Conservation (phyloP, 2,888 invertebrate species). For the Cephus runcator region DNA sequence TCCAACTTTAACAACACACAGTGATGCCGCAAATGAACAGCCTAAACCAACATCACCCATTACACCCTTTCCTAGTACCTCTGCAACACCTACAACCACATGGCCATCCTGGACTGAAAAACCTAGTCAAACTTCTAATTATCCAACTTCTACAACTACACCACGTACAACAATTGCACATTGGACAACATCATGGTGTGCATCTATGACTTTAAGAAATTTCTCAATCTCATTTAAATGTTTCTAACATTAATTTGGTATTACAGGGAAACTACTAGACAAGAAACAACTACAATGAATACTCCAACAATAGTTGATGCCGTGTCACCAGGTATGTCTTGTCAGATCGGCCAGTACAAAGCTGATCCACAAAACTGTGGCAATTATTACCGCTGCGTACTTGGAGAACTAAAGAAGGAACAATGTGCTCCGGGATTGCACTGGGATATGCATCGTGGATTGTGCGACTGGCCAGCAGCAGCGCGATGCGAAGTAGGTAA, state of each 20-base stretch:
- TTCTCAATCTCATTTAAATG: not conserved
- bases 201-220: not conserved
- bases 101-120: slow-evolving; percentile 59
- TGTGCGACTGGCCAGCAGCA: slow-evolving; percentile 84
- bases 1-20: slow-evolving; percentile 78
- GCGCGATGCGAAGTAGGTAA: slow-evolving; percentile 73
- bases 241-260: not conserved
- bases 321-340: slow-evolving; percentile 45
- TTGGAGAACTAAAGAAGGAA: slow-evolving; percentile 77
- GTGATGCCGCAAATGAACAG: slow-evolving; percentile 68
- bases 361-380: slow-evolving; percentile 78
- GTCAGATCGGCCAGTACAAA: slow-evolving; percentile 66
- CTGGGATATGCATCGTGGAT: slow-evolving; percentile 75
- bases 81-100: slow-evolving; percentile 46
- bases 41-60: slow-evolving; percentile 43
- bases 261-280: not conserved
- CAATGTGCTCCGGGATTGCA: slow-evolving; percentile 84
- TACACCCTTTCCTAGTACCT: slow-evolving; percentile 42
- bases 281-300: slow-evolving; percentile 56
- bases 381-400: slow-evolving; percentile 80
- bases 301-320: not conserved
- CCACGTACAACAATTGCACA: not conserved
- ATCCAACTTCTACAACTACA: not conserved
- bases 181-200: not conserved
- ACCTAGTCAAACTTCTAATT: slow-evolving; percentile 25